Percentiles rank a stretch among this genome's conserved stretches.
These are phyloP conservation scores for Danio choprae DNA, from an alignment of 2,797 vertebrate genomes.

Conservation along the genomic window DNA sequence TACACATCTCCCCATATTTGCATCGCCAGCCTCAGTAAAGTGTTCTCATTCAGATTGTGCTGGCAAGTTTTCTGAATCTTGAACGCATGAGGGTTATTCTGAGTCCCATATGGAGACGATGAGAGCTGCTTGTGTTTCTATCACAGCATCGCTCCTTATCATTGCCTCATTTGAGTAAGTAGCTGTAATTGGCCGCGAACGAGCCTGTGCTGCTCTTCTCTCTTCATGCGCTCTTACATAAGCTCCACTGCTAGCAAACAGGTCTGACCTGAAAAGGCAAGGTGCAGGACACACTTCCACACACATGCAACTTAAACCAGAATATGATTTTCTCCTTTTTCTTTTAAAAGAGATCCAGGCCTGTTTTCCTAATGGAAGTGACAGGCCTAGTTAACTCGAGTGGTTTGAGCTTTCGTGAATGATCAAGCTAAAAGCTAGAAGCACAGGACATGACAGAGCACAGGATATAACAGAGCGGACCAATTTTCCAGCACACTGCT, in stretches of 20 bases:
- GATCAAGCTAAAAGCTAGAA: constrained; percentile 79
- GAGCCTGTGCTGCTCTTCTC: constrained; percentile 32
- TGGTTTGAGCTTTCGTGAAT: constrained; percentile 76
- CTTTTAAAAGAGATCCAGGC: constrained; percentile 25
- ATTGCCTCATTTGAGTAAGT: constrained; percentile 20
- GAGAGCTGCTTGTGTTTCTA: neutral
- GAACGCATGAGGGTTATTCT: neutral
- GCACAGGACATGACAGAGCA: constrained; percentile 59
- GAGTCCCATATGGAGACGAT: neutral
- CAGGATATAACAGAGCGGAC: constrained; percentile 74
- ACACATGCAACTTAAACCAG: constrained; percentile 10
- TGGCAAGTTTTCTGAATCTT: neutral
- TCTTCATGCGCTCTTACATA: constrained; percentile 56
- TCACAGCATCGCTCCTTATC: neutral
- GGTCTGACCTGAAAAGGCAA: constrained; percentile 54
- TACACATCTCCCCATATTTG: neutral
- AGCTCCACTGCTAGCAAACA: constrained; percentile 48
- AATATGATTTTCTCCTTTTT: constrained; percentile 15
- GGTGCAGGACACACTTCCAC: constrained; percentile 17
- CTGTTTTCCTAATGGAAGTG: constrained; percentile 41
- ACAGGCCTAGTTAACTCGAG: constrained; percentile 79
- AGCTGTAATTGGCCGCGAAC: constrained; percentile 39
- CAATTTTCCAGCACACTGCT: constrained; percentile 81
- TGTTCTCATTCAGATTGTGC: constrained; percentile 20
- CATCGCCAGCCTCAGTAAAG: neutral